These are phyloP conservation scores for Stercorarius parasiticus DNA, from an alignment of 2,113 vertebrate species.

Conservation along the genomic window DNA sequence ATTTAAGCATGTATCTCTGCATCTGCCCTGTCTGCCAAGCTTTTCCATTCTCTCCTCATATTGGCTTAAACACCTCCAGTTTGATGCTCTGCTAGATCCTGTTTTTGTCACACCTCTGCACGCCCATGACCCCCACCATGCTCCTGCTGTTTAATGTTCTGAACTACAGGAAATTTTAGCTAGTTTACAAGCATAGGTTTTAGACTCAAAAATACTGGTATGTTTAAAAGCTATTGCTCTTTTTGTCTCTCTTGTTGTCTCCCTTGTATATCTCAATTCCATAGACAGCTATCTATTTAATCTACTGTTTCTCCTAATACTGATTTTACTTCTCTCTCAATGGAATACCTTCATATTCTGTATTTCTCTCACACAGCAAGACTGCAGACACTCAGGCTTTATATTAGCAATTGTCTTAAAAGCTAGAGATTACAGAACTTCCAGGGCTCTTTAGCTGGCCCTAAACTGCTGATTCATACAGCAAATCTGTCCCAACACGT, in stretches of 20 bases:
- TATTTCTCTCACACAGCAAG: background rate
- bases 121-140: background rate
- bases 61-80: background rate
- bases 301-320: background rate
- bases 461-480: background rate
- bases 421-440: background rate
- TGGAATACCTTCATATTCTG: background rate
- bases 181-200: background rate
- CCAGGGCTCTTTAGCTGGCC: background rate
- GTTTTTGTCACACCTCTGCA: background rate
- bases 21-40: background rate
- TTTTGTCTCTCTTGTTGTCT: background rate
- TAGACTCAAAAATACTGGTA: background rate
- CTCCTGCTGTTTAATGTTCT: background rate
- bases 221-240: background rate
- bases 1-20: background rate
- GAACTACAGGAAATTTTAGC: background rate
- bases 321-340: background rate
- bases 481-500: fast-evolving
- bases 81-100: background rate
- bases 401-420: background rate
- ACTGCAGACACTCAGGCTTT: background rate
- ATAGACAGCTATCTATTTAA: background rate
- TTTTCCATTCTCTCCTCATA: background rate
- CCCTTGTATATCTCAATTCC: background rate